Percentiles rank a stretch among this genome's conserved stretches.
Conservation (phyloP, 1,140 invertebrate genomes). For the Trypoxylus dichotomus region DNA sequence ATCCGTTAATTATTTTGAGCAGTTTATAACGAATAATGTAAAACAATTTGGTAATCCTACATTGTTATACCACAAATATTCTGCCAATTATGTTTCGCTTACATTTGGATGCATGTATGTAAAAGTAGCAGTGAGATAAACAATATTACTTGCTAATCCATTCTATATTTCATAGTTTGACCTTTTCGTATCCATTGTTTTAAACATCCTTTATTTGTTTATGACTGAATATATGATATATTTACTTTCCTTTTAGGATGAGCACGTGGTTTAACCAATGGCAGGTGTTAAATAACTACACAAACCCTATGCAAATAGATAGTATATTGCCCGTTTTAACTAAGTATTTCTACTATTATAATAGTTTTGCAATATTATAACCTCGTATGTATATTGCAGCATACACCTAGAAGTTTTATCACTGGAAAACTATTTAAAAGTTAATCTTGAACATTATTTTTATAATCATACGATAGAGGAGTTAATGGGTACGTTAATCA, state of each 20-base stretch:
- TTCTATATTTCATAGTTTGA: too few relatives aligned
- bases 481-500: conserved; percentile 60
- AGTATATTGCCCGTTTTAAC: conserved; percentile 59
- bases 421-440: conserved; percentile 58
- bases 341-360: conserved; percentile 51
- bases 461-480: conserved; percentile 59
- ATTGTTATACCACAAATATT: too few relatives aligned
- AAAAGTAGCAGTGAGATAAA: too few relatives aligned
- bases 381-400: conserved; percentile 48
- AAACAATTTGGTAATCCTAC: too few relatives aligned
- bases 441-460: conserved; percentile 58
- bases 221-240: too few relatives aligned
- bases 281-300: conserved; percentile 67
- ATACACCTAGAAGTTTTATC: conserved; percentile 58
- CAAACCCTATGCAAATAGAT: conserved; percentile 68
- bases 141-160: too few relatives aligned
- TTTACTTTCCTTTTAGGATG: conserved; percentile 56
- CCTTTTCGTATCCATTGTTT: too few relatives aligned
- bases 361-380: neutral
- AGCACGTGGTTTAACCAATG: conserved; percentile 70
- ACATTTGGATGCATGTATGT: too few relatives aligned
- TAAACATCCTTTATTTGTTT: too few relatives aligned
- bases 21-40: too few relatives aligned
- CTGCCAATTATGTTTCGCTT: too few relatives aligned
- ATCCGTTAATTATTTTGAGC: too few relatives aligned